Evolutionary conservation across 2,888 invertebrate genomes (phyloP), one percentile per base, ranked within the genome.

Genomic region (Creontiades dilutus): DNA sequence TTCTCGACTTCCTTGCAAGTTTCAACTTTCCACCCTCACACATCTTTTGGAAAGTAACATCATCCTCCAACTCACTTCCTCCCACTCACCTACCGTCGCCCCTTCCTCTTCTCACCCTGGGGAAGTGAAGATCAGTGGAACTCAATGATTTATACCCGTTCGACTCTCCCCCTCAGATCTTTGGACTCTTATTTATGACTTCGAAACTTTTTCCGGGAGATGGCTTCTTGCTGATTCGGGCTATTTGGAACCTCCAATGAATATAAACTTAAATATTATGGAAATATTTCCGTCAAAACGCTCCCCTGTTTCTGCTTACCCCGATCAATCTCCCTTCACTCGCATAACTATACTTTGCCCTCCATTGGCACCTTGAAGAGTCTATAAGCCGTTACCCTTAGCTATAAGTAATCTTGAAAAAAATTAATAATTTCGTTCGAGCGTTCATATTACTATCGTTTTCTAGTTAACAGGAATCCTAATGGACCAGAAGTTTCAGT

Each of bases 261-360:
- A 82, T 82, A 82, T 52, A 82, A 82, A 82, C 47, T 82, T 82
- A 82, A 82, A 82, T 82, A 82, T 82, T 82, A 82, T 82, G 82
- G 82, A 82, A 82, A 82, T 82, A 52, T 52, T 52, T 52, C 47
- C 68, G 23, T 82, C 48, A 52, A 82, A 82, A 82, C 52, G 52
- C 27, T 23, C 47, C 19, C 19, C 37, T 37, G 37, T 37, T 37
- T 47, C 12, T 52, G 7, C 9, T 27, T 5, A 52, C 19, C 52
- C 11, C 82, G 82, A 48, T 78, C 47, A 47, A 47, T 81, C 47
- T 16, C 47, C 19, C 80, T 3, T 14, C 46, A 14, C 14, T 7
- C 80, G 0, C 27, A 37, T 27, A 12, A 27, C 27, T 37, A n/a
- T 19, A 37, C 14, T 14, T 47, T 1, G 46, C 80, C 9, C 47